phyloP scores from a whole-genome alignment of 2,797 vertebrate genomes.

The Trachurus trachurus region DNA sequence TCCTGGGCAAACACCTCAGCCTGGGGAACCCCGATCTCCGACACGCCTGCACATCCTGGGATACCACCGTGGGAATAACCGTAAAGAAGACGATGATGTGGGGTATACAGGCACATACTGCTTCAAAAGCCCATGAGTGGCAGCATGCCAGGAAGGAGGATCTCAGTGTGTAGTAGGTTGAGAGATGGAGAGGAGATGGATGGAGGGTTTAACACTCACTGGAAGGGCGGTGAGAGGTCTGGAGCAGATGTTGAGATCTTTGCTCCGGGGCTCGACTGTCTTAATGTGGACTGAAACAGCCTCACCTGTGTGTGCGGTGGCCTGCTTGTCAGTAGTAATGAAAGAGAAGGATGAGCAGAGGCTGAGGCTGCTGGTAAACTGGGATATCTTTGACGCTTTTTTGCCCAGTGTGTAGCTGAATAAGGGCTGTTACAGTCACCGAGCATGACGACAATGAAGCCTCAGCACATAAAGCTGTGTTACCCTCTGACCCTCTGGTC shows the following conservation, averaged over 20 bases:
- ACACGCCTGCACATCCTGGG: slow-evolving; percentile 11
- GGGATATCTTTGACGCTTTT: slow-evolving; percentile 24
- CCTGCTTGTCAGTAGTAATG: slow-evolving; percentile 36
- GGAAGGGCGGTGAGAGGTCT: slow-evolving; percentile 15
- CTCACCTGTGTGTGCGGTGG: slow-evolving; percentile 42
- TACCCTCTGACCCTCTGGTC: slow-evolving; percentile 73
- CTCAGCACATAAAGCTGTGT: slow-evolving; percentile 62
- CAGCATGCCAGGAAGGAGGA: slow-evolving; percentile 46
- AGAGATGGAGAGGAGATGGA: slow-evolving; percentile 29
- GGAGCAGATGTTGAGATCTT: slow-evolving; percentile 35
- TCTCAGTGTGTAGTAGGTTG: slow-evolving; percentile 42
- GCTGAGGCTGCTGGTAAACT: slow-evolving; percentile 17
- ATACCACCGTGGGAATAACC: slow-evolving; percentile 33
- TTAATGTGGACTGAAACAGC: slow-evolving; percentile 44
- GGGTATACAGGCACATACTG: slow-evolving; percentile 20
- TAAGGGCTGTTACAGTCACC: slow-evolving; percentile 54
- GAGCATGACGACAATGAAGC: slow-evolving; percentile 62
- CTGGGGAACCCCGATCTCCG: slow-evolving; percentile 27
- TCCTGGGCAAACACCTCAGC: not conserved
- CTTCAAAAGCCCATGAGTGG: slow-evolving; percentile 51
- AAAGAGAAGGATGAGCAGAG: slow-evolving; percentile 9
- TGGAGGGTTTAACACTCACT: slow-evolving; percentile 27
- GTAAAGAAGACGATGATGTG: slow-evolving; percentile 49
- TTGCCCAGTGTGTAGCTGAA: slow-evolving; percentile 39
- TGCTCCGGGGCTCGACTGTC: slow-evolving; percentile 37